Conservation (phyloP, 2,113 vertebrate genomes). For the Lepidothrix coronata region DNA sequence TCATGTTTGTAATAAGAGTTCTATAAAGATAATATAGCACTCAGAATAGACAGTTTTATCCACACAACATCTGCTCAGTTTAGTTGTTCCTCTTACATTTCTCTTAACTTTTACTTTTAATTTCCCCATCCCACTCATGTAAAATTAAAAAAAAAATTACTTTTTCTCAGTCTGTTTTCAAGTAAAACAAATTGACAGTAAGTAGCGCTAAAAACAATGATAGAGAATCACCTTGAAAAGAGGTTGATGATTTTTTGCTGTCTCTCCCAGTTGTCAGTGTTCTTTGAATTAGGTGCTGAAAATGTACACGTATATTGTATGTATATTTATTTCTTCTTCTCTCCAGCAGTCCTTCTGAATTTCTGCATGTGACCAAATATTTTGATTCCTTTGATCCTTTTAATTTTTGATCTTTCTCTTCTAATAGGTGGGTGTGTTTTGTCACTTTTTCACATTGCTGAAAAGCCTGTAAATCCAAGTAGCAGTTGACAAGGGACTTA, state of each 20-base stretch:
- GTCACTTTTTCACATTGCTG: not conserved
- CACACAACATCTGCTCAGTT: not conserved
- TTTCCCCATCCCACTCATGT: not conserved
- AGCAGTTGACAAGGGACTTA: not conserved
- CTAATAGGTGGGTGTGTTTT: constrained; percentile 74
- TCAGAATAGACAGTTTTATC: not conserved
- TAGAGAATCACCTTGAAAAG: not conserved
- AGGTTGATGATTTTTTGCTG: not conserved
- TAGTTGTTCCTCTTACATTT: not conserved
- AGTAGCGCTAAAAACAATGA: not conserved
- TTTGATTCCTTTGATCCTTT: constrained; percentile 67
- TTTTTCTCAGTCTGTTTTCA: not conserved
- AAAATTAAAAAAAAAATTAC: not conserved
- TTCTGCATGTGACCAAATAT: constrained; percentile 56
- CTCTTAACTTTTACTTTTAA: not conserved
- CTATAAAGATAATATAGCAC: not conserved
- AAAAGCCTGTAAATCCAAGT: not conserved
- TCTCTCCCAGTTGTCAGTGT: not conserved
- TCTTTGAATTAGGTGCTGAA: not conserved
- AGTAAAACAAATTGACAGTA: not conserved
- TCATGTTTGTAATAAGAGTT: not conserved
- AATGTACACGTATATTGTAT: not conserved
- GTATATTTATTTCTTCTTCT: not conserved
- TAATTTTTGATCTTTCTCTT: constrained; percentile 72
- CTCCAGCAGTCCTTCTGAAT: constrained; percentile 73